Evolutionary conservation across 2,888 invertebrate genomes (phyloP).

Genomic region (Dichetophora obliterata): DNA sequence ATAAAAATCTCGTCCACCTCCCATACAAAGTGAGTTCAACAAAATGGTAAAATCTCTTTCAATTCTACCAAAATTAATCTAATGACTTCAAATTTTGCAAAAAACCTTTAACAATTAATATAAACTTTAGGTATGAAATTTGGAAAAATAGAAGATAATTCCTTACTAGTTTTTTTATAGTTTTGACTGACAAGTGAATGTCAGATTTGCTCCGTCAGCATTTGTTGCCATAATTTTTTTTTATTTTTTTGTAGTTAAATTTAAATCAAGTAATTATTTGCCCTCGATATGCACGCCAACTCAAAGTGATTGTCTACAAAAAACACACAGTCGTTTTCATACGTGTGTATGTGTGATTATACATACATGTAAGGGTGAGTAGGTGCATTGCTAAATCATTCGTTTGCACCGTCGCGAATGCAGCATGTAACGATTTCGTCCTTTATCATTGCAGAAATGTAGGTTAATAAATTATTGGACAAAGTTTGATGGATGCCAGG

Average conservation of each 20-base stretch:
- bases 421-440: background rate
- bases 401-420: background rate
- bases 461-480: conserved; percentile 20
- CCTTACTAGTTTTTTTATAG: too few relatives aligned
- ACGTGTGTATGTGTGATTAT: background rate
- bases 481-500: background rate
- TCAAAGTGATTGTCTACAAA: background rate
- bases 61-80: too few relatives aligned
- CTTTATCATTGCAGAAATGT: conserved; percentile 11
- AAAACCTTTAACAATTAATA: too few relatives aligned
- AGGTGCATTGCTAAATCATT: background rate
- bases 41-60: too few relatives aligned
- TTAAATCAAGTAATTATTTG: conserved; percentile 28
- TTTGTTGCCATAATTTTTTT: background rate
- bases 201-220: background rate
- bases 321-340: background rate
- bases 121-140: too few relatives aligned
- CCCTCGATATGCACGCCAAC: conserved; percentile 13
- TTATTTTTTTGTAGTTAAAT: background rate
- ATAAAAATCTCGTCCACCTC: too few relatives aligned
- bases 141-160: too few relatives aligned
- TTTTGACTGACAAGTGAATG: background rate
- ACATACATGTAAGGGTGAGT: background rate
- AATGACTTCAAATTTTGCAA: too few relatives aligned
- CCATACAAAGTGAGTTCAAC: too few relatives aligned